Conservation (phyloP, 2,797 vertebrate genomes). For the Yasuhikotakia modesta region DNA sequence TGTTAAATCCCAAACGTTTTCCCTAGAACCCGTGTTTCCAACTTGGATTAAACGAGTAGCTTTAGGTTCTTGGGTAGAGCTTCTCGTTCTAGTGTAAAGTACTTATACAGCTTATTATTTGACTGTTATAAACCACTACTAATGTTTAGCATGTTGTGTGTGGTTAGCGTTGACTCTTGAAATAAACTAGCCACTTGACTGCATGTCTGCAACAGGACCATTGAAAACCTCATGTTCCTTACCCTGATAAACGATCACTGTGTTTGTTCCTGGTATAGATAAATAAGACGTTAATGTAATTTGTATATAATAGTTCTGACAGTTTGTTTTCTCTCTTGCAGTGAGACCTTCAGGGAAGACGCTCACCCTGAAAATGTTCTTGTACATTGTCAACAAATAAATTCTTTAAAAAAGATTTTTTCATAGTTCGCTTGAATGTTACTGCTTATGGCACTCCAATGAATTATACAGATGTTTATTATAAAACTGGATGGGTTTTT, state of each 20-base stretch:
- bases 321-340: constrained; percentile 59
- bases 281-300: background rate
- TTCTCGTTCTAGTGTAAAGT: background rate
- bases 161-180: constrained; percentile 34
- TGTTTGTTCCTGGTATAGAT: background rate
- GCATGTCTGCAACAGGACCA: constrained; percentile 55
- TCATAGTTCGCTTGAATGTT: too few relatives aligned
- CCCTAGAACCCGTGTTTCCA: too few relatives aligned
- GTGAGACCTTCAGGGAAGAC: constrained; percentile 73
- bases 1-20: constrained; percentile 65
- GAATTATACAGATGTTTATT: too few relatives aligned
- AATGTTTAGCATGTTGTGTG: constrained; percentile 39
- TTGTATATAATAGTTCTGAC: constrained; percentile 1
- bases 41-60: background rate
- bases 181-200: constrained; percentile 35
- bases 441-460: too few relatives aligned
- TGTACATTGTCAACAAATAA: constrained; percentile 81
- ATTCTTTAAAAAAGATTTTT: constrained; percentile 67
- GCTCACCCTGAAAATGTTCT: constrained; percentile 78
- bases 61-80: background rate
- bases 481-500: too few relatives aligned
- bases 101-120: background rate
- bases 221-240: constrained; percentile 3
- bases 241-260: background rate
- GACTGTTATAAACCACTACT: background rate